phyloP scores from a whole-genome alignment of 2,113 vertebrate genomes.

The Apus apus region DNA sequence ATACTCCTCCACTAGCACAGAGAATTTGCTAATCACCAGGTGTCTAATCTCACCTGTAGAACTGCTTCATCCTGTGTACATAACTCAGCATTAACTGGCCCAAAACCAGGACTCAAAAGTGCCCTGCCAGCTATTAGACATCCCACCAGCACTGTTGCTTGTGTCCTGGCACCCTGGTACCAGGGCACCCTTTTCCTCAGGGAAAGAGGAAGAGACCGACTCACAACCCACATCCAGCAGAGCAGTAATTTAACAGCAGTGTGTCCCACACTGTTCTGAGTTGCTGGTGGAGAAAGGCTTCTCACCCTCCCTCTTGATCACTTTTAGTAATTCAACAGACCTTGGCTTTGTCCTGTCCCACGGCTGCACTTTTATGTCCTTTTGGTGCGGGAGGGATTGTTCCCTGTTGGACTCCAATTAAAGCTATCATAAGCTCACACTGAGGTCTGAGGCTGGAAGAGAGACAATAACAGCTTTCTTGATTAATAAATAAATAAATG shows the following conservation, averaged over 20 bases:
- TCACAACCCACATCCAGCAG: fast-evolving
- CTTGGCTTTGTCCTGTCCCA: background rate
- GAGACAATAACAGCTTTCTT: background rate
- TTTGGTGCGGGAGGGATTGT: background rate
- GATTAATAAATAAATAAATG: background rate
- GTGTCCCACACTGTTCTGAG: background rate
- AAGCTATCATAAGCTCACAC: background rate
- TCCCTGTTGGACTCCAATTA: background rate
- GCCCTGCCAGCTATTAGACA: background rate
- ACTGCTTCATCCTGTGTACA: background rate
- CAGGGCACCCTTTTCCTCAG: background rate
- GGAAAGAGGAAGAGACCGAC: background rate
- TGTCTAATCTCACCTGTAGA: background rate
- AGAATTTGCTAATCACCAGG: background rate
- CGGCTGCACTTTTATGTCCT: background rate
- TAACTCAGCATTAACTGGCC: background rate
- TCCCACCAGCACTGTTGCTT: background rate
- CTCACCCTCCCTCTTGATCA: background rate
- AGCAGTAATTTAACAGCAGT: background rate
- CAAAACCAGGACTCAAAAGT: background rate
- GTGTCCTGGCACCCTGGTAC: background rate
- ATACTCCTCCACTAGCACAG: background rate
- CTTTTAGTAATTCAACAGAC: background rate
- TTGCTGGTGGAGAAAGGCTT: background rate
- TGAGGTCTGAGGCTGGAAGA: background rate